Evolutionary conservation across 1,140 invertebrate species (phyloP), one percentile per base, ranked within the genome.

Genomic region (Drosophila repletoides): DNA sequence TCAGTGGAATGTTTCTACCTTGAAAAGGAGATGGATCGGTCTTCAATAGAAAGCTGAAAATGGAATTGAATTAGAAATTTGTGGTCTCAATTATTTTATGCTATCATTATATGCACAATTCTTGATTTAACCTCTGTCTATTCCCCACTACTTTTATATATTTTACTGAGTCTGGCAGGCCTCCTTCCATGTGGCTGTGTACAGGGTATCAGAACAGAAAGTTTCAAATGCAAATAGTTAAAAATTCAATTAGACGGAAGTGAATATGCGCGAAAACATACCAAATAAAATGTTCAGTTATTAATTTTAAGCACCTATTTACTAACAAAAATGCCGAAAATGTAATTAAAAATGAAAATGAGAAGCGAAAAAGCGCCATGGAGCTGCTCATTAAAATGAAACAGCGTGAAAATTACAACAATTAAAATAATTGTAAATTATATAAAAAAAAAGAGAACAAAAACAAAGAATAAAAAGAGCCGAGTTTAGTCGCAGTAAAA

Each of bases 341-440:
- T 86, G 72, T 86, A 86, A 86, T 80, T 86, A 86, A 72, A 86
- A 43, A 79, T 76, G 53, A 45, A 74, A 84, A 71, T 72, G 53
- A 75, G 56, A 56, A 22, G 56, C 12, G 40, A 41, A 65, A 55
- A 60, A 69, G 41, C 33, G 19, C 28, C 28, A 29, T 53, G 12
- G 26, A 51, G 46, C 59, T 58, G 69, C 55, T 83, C 70, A 72
- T 84, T 84, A 75, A 84, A 84, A 65, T 64, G 60, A 71, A 84
- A 74, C 56, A 48, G 67, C 26, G 64, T 31, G 56, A 70, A 71
- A 79, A 84, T 74, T 46, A 72, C 56, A 67, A 84, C 70, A 72
- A 74, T 86, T 84, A 66, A 67, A 74, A 34, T 60, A 77, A 60
- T 61, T 83, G 79, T 83, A 83, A 56, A 83, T 84, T 79, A 68